phyloP scores from a whole-genome alignment of 2,888 invertebrate genomes.

The Hemistola chrysoprasaria region DNA sequence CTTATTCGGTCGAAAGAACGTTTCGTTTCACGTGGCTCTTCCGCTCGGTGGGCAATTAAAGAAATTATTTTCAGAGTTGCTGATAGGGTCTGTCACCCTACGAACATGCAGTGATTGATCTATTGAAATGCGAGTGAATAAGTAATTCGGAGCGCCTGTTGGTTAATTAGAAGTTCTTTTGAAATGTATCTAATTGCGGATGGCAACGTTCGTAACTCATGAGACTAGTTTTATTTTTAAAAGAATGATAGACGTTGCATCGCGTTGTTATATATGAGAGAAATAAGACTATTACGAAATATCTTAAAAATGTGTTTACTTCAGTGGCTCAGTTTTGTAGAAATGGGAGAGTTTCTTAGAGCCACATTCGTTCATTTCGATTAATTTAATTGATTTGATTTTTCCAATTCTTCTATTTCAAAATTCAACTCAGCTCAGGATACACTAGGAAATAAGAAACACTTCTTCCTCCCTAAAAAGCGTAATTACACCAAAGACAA shows the following conservation, averaged over 20 bases:
- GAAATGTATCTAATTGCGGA: neutral
- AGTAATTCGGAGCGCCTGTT: conserved; percentile 1
- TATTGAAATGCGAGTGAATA: conserved; percentile 21
- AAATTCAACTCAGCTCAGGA: no score
- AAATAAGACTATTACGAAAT: no score
- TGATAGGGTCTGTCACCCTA: conserved; percentile 19
- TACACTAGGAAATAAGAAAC: neutral
- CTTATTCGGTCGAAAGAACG: conserved; percentile 46
- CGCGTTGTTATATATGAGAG: no score
- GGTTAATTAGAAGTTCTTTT: conserved; percentile 2
- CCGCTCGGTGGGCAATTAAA: conserved; percentile 22
- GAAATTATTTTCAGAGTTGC: conserved; percentile 24
- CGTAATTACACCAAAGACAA: conserved; percentile 8
- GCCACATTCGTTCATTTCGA: no score
- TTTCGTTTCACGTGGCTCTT: conserved; percentile 26
- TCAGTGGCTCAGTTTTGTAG: no score
- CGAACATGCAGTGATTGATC: conserved; percentile 28
- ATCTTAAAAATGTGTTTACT: conserved; percentile 1
- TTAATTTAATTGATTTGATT: no score
- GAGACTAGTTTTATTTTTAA: neutral
- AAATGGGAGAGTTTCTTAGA: no score
- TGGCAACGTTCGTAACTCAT: neutral
- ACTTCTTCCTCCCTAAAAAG: no score
- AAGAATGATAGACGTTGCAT: neutral
- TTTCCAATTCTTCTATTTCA: no score